Percentiles rank a stretch among this genome's conserved stretches.
These are phyloP conservation scores for Acronicta leporina DNA, from an alignment of 2,888 invertebrate genomes.

Conservation along the genomic window DNA sequence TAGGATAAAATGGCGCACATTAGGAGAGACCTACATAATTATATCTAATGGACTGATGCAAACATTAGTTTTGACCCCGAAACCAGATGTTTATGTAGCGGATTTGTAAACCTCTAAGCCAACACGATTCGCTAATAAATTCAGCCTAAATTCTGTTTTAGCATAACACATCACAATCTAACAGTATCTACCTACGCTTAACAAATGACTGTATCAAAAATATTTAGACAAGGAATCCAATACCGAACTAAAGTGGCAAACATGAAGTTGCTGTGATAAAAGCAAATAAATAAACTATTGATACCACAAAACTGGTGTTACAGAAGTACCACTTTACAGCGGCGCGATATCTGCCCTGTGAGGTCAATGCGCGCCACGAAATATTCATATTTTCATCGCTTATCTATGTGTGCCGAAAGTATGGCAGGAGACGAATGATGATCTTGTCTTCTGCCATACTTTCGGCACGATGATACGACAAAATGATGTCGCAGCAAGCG, in stretches of 20 bases:
- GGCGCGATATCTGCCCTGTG: not conserved
- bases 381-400: too few species aligned
- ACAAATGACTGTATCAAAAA: slow-evolving; percentile 25
- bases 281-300: slow-evolving; percentile 25
- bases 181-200: slow-evolving; percentile 12
- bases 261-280: slow-evolving; percentile 26
- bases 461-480: too few species aligned
- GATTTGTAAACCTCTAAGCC: not conserved
- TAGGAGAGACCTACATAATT: too few species aligned
- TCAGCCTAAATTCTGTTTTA: slow-evolving; percentile 4
- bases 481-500: too few species aligned
- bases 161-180: slow-evolving; percentile 13
- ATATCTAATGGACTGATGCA: too few species aligned
- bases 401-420: too few species aligned
- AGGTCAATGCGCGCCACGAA: too few species aligned
- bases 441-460: too few species aligned
- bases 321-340: slow-evolving; percentile 18
- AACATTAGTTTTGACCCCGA: too few species aligned
- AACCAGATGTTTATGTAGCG: not conserved
- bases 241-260: slow-evolving; percentile 21
- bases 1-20: too few species aligned
- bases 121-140: not conserved
- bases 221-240: slow-evolving; percentile 38
- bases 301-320: slow-evolving; percentile 1
- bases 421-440: too few species aligned